Evolutionary conservation across 2,113 vertebrate species (phyloP).

Genomic region (Pandion haliaetus): DNA sequence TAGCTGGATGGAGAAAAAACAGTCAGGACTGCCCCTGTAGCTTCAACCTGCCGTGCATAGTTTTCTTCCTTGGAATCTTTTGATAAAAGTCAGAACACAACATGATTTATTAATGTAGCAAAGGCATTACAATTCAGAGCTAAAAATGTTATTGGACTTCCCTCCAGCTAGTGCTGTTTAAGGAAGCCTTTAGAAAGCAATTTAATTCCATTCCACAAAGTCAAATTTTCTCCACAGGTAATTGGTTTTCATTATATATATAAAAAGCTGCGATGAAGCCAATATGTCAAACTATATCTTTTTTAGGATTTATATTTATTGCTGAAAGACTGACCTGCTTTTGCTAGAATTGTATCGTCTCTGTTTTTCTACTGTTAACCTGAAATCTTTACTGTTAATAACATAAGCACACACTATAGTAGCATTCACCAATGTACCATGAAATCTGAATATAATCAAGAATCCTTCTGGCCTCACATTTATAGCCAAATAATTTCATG

Average conservation of each 20-base stretch:
- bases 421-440: background rate
- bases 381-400: background rate
- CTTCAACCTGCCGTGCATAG: slow-evolving; percentile 3
- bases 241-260: slow-evolving; percentile 71
- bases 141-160: slow-evolving; percentile 68
- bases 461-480: background rate
- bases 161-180: slow-evolving; percentile 68
- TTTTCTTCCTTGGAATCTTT: slow-evolving; percentile 60
- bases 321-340: background rate
- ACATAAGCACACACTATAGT: background rate
- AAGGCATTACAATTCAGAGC: slow-evolving; percentile 68
- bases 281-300: slow-evolving; percentile 27
- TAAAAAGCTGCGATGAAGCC: slow-evolving; percentile 59
- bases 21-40: background rate
- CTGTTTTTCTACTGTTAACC: background rate
- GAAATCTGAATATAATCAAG: background rate
- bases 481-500: background rate
- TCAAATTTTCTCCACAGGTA: slow-evolving; percentile 77
- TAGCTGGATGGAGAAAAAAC: background rate
- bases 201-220: slow-evolving; percentile 74
- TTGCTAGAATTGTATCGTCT: background rate
- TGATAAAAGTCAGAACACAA: slow-evolving; percentile 66
- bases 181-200: slow-evolving; percentile 75
- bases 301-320: slow-evolving; percentile 33
- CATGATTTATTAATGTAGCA: slow-evolving; percentile 68